Evolutionary conservation across 2,888 invertebrate genomes (phyloP), one percentile per base, ranked within the genome.

Genomic region (Lysandra coridon): DNA sequence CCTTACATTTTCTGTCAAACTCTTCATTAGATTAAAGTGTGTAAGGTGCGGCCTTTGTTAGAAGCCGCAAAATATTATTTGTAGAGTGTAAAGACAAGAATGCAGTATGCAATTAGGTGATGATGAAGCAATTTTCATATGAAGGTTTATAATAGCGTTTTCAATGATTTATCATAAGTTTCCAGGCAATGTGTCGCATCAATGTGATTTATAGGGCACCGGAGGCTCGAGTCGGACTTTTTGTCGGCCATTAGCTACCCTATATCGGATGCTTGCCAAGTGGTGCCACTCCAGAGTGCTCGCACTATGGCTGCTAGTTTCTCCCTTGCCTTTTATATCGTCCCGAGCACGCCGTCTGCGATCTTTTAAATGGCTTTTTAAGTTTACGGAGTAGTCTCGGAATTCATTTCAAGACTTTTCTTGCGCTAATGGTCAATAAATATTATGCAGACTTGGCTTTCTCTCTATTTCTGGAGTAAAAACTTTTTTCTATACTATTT

Each of bases 231-330:
- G 60, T 79, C n/a, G 44, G 81, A 83, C 82, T 84, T 83, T 82
- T 83, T 80, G 82, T 79, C 81, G 82, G 79, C 83, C 83, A 86
- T 87, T 85, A 83, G 83, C 80, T 33, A 88, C 89, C 88, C 84
- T 84, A 83, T 81, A 82, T 82, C 81, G 82, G 81, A 81, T 80
- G 80, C 81, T 84, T 86, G 89, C 90, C 90, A 91, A 90, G 85
- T 86, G 83, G 74, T 78, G 86, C 84, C 87, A 85, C 86, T 88
- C 86, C 85, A 79, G 75, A 57, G 57, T 57, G 57, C 57, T 57
- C 17, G 57, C 30, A 87, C 86, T 87, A 86, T 80, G 81, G 80
- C 81, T 81, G 82, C 78, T 81, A 81, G 81, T 80, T 82, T 82
- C 80, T 82, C 53, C 49, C 53, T 30, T 33, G 76, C 57, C 80